Percentiles rank a stretch among this genome's conserved stretches.
phyloP scores from a whole-genome alignment of 2,888 invertebrate genomes.

The Schizaphis graminum region DNA sequence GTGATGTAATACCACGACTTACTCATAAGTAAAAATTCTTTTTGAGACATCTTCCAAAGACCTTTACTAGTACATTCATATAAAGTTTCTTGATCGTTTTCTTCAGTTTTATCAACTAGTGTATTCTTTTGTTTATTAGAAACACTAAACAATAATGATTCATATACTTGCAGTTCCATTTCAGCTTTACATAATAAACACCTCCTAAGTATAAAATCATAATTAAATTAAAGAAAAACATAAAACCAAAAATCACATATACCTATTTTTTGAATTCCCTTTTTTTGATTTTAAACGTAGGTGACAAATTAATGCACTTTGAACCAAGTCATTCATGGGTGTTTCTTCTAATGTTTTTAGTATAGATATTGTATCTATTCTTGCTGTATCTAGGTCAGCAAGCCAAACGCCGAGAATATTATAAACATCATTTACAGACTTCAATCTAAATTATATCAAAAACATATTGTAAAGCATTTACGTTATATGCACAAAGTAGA shows the following conservation, averaged over 20 bases:
- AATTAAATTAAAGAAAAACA: background rate
- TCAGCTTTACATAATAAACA: constrained; percentile 73
- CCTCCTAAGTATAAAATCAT: constrained; percentile 67
- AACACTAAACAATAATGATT: constrained; percentile 75
- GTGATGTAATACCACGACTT: background rate
- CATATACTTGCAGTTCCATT: constrained; percentile 72
- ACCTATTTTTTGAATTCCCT: constrained; percentile 68
- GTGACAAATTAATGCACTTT: constrained; percentile 75
- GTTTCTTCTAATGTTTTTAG: constrained; percentile 70
- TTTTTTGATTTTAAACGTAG: constrained; percentile 71
- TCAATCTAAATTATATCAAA: constrained; percentile 31
- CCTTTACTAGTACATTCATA: constrained; percentile 59
- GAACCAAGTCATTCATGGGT: constrained; percentile 71
- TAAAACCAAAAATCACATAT: constrained; percentile 38
- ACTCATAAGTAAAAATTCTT: constrained; percentile 65
- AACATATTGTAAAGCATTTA: background rate
- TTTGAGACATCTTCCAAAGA: constrained; percentile 66
- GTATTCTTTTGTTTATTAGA: constrained; percentile 71
- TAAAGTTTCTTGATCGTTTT: constrained; percentile 42
- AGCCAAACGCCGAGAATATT: constrained; percentile 67
- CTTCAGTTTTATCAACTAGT: constrained; percentile 62
- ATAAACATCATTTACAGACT: constrained; percentile 36
- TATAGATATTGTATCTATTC: constrained; percentile 70
- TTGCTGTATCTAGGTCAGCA: constrained; percentile 69
- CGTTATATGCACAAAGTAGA: background rate